A percentile compares a stretch with the other conserved stretches of the same genome.
phyloP scores from a whole-genome alignment of 2,797 vertebrate genomes.

The Fistularia tabacaria region DNA sequence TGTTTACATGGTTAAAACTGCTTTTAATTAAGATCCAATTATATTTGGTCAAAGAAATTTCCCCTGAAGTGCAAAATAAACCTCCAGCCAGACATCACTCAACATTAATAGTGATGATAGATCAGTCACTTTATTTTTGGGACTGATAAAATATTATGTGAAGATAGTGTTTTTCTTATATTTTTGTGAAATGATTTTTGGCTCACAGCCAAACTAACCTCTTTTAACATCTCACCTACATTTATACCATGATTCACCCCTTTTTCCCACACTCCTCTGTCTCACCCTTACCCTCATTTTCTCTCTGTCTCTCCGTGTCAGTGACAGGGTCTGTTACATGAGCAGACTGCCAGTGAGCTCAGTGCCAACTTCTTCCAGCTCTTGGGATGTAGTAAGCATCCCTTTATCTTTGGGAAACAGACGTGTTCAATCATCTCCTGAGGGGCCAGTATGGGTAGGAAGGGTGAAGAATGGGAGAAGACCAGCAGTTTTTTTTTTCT shows the following conservation, averaged over 20 bases:
- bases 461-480: slow-evolving; percentile 44
- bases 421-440: slow-evolving; percentile 67
- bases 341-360: slow-evolving; percentile 58
- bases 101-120: too few relatives aligned
- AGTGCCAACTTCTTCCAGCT: slow-evolving; percentile 68
- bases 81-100: too few relatives aligned
- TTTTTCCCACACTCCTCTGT: slow-evolving; percentile 14
- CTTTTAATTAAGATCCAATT: too few relatives aligned
- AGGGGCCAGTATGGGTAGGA: slow-evolving; percentile 50
- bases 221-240: slow-evolving; percentile 34
- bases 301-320: slow-evolving; percentile 49
- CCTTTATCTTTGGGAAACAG: slow-evolving; percentile 80
- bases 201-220: slow-evolving; percentile 5
- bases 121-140: too few relatives aligned
- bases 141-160: too few relatives aligned
- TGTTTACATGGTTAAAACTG: too few relatives aligned
- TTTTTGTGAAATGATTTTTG: background rate
- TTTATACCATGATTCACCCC: slow-evolving; percentile 18
- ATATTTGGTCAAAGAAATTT: too few relatives aligned
- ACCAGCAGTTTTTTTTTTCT: slow-evolving; percentile 26
- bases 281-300: slow-evolving; percentile 26
- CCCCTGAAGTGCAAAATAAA: too few relatives aligned
- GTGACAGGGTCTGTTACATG: slow-evolving; percentile 66
- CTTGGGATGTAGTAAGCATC: slow-evolving; percentile 65
- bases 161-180: background rate